Conservation (phyloP, 2,113 vertebrate genomes). For the Oryzias curvinotus region DNA sequence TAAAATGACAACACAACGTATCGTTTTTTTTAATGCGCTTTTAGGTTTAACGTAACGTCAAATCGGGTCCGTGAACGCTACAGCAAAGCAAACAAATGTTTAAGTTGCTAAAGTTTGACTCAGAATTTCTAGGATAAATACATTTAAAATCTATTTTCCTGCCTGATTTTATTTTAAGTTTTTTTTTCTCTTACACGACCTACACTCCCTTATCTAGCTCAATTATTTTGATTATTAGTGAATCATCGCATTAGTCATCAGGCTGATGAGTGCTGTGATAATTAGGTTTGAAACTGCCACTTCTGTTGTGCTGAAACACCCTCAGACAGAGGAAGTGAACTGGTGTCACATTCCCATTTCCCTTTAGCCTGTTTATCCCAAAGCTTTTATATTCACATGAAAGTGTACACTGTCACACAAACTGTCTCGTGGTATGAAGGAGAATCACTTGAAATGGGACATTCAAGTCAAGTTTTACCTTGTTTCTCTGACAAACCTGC, state of each 20-base stretch:
- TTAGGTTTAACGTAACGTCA: too few relatives aligned
- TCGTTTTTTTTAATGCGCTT: too few relatives aligned
- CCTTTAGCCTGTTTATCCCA: too few relatives aligned
- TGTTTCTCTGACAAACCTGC: background rate
- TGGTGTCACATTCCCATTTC: too few relatives aligned
- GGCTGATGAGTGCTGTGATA: too few relatives aligned
- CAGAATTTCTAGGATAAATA: too few relatives aligned
- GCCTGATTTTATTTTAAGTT: background rate
- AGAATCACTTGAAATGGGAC: background rate
- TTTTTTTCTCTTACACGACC: background rate
- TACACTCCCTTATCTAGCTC: background rate
- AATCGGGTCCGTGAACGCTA: too few relatives aligned
- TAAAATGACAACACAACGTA: background rate
- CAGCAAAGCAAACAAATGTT: too few relatives aligned
- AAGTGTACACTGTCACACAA: too few relatives aligned
- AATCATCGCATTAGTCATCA: background rate
- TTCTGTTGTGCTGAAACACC: background rate
- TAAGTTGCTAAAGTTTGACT: too few relatives aligned
- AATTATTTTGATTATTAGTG: background rate
- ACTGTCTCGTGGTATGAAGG: too few relatives aligned
- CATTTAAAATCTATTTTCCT: rapidly evolving
- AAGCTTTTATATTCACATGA: too few relatives aligned
- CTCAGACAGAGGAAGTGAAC: background rate
- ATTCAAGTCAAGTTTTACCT: background rate
- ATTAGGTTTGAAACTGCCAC: background rate